These are phyloP conservation scores for Tipula unca DNA, from an alignment of 2,888 invertebrate species.

Conservation along the genomic window DNA sequence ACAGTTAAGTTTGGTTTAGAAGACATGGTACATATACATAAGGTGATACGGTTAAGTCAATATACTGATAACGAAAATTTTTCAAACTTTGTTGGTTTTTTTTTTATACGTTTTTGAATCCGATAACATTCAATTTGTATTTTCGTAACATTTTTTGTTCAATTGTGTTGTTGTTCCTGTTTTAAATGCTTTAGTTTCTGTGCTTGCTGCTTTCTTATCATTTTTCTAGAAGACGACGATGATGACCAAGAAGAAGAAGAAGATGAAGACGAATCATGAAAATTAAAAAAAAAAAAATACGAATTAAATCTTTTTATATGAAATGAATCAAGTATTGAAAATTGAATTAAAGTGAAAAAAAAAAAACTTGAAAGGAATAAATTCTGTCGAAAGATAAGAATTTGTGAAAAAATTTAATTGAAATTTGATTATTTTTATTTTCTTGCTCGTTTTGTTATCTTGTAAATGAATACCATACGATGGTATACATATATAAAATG, in stretches of 20 bases:
- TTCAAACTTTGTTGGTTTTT: not conserved
- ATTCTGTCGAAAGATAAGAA: slow-evolving; percentile 14
- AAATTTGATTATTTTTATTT: not conserved
- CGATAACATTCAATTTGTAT: slow-evolving; percentile 14
- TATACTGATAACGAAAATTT: not conserved
- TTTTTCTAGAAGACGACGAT: not conserved
- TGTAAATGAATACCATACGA: not conserved
- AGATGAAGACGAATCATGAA: not conserved
- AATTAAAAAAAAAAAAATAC: not conserved
- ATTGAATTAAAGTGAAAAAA: not conserved
- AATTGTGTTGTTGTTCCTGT: not conserved
- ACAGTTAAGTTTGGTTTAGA: not conserved
- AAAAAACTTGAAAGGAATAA: not conserved
- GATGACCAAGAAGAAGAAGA: too few relatives aligned
- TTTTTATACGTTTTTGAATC: not conserved
- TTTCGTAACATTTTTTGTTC: not conserved
- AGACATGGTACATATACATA: slow-evolving; percentile 14
- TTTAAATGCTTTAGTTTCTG: not conserved
- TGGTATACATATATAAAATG: not conserved
- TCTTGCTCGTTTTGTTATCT: not conserved
- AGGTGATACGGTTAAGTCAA: slow-evolving; percentile 14
- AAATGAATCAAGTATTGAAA: slow-evolving; percentile 8
- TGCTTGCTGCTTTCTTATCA: not conserved
- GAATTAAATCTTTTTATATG: slow-evolving; percentile 1
- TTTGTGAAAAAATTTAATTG: slow-evolving; percentile 9